phyloP scores from a whole-genome alignment of 2,888 invertebrate species.

The Keiferia lycopersicella region DNA sequence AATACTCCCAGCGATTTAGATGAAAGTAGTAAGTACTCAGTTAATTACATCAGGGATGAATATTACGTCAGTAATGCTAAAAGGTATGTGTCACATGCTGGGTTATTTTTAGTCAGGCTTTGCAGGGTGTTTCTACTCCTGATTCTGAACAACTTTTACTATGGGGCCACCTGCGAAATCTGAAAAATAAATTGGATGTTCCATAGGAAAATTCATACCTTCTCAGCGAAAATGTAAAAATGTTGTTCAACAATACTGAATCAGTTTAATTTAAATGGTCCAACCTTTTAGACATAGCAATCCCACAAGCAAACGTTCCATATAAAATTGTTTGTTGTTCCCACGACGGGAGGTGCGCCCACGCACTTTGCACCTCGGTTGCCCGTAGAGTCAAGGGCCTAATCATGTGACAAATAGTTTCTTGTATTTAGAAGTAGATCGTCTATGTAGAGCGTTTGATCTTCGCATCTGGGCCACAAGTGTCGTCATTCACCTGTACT shows the following conservation, averaged over 20 bases:
- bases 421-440: not conserved
- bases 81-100: not conserved
- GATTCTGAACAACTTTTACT: no score
- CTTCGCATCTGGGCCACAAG: no score
- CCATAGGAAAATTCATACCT: no score
- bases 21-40: no score
- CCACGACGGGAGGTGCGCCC: slow-evolving; percentile 55
- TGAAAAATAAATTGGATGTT: not conserved
- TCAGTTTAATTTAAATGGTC: not conserved
- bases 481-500: no score
- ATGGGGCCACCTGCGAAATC: no score
- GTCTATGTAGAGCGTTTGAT: not conserved
- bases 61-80: no score
- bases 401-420: slow-evolving; percentile 5
- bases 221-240: no score
- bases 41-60: not conserved
- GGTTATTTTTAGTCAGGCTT: no score
- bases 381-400: slow-evolving; percentile 10
- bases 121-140: no score
- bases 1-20: not conserved
- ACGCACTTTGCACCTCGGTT: slow-evolving; percentile 47
- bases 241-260: not conserved
- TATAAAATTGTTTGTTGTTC: slow-evolving; percentile 63
- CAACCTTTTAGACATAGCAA: not conserved
- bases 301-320: not conserved